Conservation (phyloP, 2,888 invertebrate species). For the Ceriagrion tenellum region DNA sequence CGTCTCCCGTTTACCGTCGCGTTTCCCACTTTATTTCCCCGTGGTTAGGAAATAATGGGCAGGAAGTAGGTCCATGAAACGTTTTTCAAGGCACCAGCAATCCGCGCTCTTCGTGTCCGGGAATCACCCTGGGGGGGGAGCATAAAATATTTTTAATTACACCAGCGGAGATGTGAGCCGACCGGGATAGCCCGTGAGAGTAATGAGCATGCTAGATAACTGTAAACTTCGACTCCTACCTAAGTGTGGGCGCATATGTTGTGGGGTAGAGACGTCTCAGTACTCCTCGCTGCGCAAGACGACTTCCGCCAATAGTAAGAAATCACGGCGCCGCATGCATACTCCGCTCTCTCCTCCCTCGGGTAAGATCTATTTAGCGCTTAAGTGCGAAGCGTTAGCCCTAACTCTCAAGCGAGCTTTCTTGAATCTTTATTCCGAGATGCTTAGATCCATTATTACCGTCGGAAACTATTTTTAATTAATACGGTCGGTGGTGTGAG, state of each 20-base stretch:
- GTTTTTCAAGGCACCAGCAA: neutral
- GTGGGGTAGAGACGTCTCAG: neutral
- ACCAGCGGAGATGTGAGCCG: neutral
- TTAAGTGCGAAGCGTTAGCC: neutral
- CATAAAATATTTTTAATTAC: constrained; percentile 13
- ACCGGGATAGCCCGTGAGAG: neutral
- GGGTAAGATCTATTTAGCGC: neutral
- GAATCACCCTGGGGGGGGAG: neutral
- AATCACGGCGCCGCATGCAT: neutral
- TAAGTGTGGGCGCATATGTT: neutral
- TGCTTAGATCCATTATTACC: neutral
- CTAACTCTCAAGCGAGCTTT: neutral
- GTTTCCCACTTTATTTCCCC: neutral
- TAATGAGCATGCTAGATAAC: neutral
- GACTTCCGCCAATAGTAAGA: neutral
- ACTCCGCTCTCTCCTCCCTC: neutral
- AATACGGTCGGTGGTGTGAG: neutral
- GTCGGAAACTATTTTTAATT: neutral
- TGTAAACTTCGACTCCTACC: neutral
- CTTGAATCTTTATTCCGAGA: neutral
- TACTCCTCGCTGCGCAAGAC: neutral
- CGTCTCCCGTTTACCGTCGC: neutral
- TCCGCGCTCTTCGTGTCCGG: neutral
- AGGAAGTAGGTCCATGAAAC: neutral
- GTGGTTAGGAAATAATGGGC: neutral